phyloP scores from a whole-genome alignment of 2,113 vertebrate genomes.

The Myiozetetes cayanensis region DNA sequence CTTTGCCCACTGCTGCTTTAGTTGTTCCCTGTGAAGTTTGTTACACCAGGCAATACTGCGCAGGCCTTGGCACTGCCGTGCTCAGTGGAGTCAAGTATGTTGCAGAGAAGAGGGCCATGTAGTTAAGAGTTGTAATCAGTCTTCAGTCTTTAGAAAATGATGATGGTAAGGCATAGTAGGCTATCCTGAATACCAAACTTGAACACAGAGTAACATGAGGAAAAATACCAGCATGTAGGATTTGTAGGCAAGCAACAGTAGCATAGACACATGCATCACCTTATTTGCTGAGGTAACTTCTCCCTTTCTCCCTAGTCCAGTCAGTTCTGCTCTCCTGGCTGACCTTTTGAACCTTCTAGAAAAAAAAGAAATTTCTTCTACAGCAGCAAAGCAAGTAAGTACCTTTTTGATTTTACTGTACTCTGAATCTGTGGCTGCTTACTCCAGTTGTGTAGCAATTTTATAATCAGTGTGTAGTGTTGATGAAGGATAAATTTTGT shows the following conservation, averaged over 20 bases:
- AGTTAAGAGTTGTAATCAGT: neutral
- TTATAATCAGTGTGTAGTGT: neutral
- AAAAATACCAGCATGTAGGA: neutral
- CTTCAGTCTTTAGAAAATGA: neutral
- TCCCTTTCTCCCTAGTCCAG: constrained; percentile 72
- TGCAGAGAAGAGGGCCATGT: neutral
- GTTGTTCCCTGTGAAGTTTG: neutral
- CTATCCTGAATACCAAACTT: neutral
- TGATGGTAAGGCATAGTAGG: neutral
- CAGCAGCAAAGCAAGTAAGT: constrained; percentile 86
- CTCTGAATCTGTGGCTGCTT: neutral
- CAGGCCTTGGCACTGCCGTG: neutral
- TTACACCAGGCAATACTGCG: neutral
- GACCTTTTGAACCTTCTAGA: constrained; percentile 88
- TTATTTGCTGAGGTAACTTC: neutral
- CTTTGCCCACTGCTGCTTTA: rapidly evolving
- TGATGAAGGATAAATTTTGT: neutral
- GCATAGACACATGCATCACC: neutral
- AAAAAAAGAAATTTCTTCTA: constrained; percentile 81
- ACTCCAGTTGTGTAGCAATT: neutral
- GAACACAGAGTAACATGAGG: neutral
- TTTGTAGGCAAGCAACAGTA: neutral
- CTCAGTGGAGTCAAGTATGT: neutral
- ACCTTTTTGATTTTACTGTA: neutral
- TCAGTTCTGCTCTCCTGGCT: constrained; percentile 80